Evolutionary conservation across 2,888 invertebrate genomes (phyloP).

Genomic region (Imbricaverruca yamaguchii): DNA sequence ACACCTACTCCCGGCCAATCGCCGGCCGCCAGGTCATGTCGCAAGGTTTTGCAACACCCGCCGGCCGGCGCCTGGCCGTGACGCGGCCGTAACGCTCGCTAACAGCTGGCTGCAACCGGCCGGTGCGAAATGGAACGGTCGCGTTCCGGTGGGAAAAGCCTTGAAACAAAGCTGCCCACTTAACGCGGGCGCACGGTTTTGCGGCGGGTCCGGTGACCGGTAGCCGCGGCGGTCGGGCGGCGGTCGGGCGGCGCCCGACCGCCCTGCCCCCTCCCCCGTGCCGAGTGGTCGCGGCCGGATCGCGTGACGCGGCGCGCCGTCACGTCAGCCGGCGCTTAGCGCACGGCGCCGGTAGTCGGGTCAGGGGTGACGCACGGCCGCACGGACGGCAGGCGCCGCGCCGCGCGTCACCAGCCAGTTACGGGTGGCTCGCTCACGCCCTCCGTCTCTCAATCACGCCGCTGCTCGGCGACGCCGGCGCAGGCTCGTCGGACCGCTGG

Average conservation of each 20-base stretch:
- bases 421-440: not conserved
- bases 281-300: not conserved
- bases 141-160: conserved; percentile 15
- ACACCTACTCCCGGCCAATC: not conserved
- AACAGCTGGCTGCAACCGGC: not conserved
- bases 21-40: not conserved
- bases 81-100: not conserved
- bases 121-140: conserved; percentile 1
- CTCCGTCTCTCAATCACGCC: not conserved
- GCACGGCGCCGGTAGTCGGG: not conserved
- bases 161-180: not conserved
- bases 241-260: not conserved
- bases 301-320: conserved; percentile 3
- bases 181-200: not conserved
- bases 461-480: not conserved
- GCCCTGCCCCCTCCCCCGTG: not conserved
- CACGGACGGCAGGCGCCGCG: not conserved
- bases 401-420: not conserved
- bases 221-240: not conserved
- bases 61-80: not conserved
- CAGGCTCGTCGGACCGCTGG: not conserved
- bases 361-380: not conserved
- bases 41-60: conserved; percentile 15
- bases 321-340: conserved; percentile 2
- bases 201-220: not conserved